Conservation (phyloP, 1,140 invertebrate genomes). For the Luehdorfia chinensis region DNA sequence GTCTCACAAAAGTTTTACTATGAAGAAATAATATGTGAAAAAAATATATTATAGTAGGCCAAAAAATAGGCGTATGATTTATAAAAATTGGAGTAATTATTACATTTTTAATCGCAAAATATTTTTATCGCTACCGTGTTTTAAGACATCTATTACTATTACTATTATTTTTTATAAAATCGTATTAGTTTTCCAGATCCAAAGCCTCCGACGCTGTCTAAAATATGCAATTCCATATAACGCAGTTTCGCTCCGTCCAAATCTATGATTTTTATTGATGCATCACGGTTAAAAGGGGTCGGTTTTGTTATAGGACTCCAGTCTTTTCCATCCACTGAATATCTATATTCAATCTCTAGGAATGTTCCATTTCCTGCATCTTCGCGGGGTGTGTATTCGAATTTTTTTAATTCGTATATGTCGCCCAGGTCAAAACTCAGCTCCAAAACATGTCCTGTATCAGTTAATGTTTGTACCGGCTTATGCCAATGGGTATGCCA, state of each 20-base stretch:
- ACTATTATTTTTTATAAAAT: conserved; percentile 38
- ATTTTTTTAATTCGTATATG: conserved; percentile 40
- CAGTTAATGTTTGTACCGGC: conserved; percentile 21
- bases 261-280: conserved; percentile 35
- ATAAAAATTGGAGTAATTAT: too few species aligned
- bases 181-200: conserved; percentile 45
- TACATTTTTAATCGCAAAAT: too few species aligned
- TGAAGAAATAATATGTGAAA: too few species aligned
- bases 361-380: conserved; percentile 58
- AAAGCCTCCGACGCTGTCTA: conserved; percentile 41
- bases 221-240: conserved; percentile 42
- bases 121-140: too few species aligned
- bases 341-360: conserved; percentile 38
- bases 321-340: conserved; percentile 31
- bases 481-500: conserved; percentile 53
- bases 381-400: conserved; percentile 44
- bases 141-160: neutral
- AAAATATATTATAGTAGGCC: too few species aligned
- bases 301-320: conserved; percentile 39
- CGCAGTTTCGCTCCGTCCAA: conserved; percentile 37
- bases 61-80: too few species aligned
- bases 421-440: conserved; percentile 46
- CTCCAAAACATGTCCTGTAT: conserved; percentile 27
- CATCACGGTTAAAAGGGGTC: conserved; percentile 34
- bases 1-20: too few species aligned